phyloP scores from a whole-genome alignment of 2,888 invertebrate genomes.

The Drosophila putrida region DNA sequence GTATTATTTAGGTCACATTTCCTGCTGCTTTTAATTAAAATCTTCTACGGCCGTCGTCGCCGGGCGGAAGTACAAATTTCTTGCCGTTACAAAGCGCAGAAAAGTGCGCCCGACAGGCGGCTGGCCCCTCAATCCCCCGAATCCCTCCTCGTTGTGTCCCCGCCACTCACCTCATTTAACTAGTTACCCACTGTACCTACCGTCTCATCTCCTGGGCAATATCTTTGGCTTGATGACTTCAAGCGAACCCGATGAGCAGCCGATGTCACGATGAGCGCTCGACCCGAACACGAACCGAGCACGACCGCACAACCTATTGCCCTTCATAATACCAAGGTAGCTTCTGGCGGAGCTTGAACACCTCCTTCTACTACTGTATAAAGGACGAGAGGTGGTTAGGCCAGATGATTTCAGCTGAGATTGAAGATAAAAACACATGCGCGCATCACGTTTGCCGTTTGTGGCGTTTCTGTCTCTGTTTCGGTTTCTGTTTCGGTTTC shows the following conservation, averaged over 20 bases:
- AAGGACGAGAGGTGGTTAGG: conserved; percentile 15
- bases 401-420: conserved; percentile 79
- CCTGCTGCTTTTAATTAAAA: conserved; percentile 81
- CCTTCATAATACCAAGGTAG: conserved; percentile 69
- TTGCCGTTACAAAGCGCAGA: conserved; percentile 63
- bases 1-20: conserved; percentile 82
- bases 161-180: not conserved
- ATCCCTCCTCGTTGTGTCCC: not conserved
- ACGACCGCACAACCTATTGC: conserved; percentile 72
- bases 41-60: conserved; percentile 58
- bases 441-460: conserved; percentile 76
- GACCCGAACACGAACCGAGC: conserved; percentile 52
- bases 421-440: conserved; percentile 80
- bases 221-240: conserved; percentile 59
- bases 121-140: not conserved
- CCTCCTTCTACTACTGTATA: conserved; percentile 8
- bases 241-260: conserved; percentile 16
- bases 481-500: conserved; percentile 46
- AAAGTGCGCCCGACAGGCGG: conserved; percentile 41
- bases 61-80: conserved; percentile 77
- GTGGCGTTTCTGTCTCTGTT: conserved; percentile 54
- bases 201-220: not conserved
- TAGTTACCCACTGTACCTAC: not conserved
- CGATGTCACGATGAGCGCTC: conserved; percentile 26
- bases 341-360: conserved; percentile 15